Conservation (phyloP, 2,888 invertebrate genomes). For the Adelphocoris suturalis region DNA sequence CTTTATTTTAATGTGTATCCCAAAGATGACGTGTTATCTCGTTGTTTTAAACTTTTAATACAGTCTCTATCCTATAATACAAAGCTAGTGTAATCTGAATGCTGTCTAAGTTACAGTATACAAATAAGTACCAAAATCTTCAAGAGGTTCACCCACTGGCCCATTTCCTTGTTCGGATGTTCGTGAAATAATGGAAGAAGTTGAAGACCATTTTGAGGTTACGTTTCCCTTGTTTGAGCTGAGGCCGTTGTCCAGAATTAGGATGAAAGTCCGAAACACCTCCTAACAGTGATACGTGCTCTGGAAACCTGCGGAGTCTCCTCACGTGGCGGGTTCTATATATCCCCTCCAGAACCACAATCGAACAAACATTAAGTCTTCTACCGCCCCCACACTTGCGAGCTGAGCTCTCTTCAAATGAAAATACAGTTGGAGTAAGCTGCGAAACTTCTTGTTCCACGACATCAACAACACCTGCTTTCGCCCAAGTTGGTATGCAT, state of each 20-base stretch:
- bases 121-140: no score
- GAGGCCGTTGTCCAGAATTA: slow-evolving; percentile 44
- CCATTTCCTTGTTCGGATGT: not conserved
- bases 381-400: not conserved
- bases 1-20: no score
- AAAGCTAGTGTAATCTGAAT: no score
- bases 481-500: not conserved
- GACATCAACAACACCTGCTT: slow-evolving; percentile 35
- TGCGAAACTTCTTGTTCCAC: not conserved
- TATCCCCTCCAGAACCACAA: slow-evolving; percentile 32
- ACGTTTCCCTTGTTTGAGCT: slow-evolving; percentile 28
- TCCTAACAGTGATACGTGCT: slow-evolving; percentile 45
- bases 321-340: slow-evolving; percentile 42
- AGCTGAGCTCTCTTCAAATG: not conserved
- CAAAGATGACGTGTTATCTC: no score
- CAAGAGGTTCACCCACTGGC: not conserved
- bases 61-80: no score
- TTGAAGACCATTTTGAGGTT: not conserved
- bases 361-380: slow-evolving; percentile 55
- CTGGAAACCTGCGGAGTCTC: slow-evolving; percentile 34
- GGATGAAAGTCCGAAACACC: slow-evolving; percentile 55
- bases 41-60: no score
- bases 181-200: slow-evolving; percentile 3
- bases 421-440: slow-evolving; percentile 34
- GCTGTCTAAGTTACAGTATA: no score